These are phyloP conservation scores for Phrynocephalus forsythii DNA, from an alignment of 2,797 vertebrate species.

Conservation along the genomic window DNA sequence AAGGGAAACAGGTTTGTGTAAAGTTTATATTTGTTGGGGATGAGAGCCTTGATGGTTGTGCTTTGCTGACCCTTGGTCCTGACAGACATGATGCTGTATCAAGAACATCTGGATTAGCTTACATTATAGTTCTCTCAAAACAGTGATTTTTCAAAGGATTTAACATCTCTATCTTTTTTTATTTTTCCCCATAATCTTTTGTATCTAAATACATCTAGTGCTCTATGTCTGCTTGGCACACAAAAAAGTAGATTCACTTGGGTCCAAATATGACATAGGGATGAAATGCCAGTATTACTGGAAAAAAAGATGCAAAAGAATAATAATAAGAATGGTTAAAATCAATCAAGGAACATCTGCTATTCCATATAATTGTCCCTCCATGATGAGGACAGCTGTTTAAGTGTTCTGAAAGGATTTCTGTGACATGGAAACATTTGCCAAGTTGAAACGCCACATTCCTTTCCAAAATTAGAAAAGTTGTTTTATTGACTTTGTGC, in stretches of 20 bases:
- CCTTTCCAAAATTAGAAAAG: conserved; percentile 41
- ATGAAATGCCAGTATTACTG: not conserved
- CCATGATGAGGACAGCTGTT: not conserved
- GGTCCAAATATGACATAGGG: not conserved
- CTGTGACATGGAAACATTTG: not conserved
- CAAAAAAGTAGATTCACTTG: not conserved
- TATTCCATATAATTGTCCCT: not conserved
- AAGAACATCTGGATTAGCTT: not conserved
- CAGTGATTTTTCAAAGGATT: not conserved
- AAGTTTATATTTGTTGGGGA: no score
- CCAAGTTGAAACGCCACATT: not conserved
- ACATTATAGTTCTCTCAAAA: not conserved
- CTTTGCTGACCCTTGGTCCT: not conserved
- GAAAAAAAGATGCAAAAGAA: no score
- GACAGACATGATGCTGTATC: not conserved
- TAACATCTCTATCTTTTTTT: not conserved
- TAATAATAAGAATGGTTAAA: not conserved
- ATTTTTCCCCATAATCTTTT: not conserved
- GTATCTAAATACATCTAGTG: not conserved
- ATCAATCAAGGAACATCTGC: not conserved
- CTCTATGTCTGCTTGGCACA: not conserved
- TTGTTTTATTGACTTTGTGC: conserved; percentile 22
- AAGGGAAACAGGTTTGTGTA: no score
- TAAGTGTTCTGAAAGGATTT: not conserved
- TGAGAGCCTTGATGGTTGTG: not conserved